Evolutionary conservation across 2,113 vertebrate species (phyloP).

Genomic region (Gallinago jamesoni): DNA sequence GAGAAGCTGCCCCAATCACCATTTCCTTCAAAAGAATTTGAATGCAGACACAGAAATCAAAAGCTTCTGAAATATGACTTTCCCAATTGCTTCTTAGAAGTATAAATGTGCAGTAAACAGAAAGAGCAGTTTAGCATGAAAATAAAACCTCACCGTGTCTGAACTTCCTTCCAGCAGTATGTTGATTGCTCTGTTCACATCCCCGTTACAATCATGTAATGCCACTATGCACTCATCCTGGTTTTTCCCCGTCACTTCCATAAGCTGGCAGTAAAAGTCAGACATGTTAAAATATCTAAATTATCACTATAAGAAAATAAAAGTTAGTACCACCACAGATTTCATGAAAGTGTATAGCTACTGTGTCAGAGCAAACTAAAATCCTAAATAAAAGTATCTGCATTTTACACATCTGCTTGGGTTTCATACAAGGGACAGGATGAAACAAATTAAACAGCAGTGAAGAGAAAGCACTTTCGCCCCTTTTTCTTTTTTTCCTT

Average conservation of each 20-base stretch:
- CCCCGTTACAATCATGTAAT: conserved; percentile 93
- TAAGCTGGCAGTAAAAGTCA: conserved; percentile 80
- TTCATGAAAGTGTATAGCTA: neutral
- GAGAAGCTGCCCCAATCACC: neutral
- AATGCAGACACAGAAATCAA: neutral
- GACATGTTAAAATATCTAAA: neutral
- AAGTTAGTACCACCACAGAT: neutral
- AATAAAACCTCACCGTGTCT: conserved; percentile 79
- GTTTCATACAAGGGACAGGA: neutral
- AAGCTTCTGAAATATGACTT: accelerated
- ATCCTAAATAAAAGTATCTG: neutral
- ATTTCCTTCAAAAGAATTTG: neutral
- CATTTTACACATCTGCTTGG: neutral
- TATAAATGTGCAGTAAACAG: neutral
- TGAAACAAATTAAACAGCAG: neutral
- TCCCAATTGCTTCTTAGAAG: neutral
- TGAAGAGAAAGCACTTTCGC: neutral
- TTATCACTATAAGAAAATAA: neutral
- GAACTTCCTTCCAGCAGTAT: conserved; percentile 91
- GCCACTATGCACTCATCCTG: conserved; percentile 95
- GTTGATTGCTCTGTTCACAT: conserved; percentile 96
- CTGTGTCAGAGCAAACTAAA: neutral
- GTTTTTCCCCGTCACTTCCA: conserved; percentile 95
- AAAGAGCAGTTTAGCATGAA: neutral
- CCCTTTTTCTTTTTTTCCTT: neutral